Conservation (phyloP, 30 jellyfish, hydroid and myxozoan species). For the Chrysaora quinquecirrha region DNA sequence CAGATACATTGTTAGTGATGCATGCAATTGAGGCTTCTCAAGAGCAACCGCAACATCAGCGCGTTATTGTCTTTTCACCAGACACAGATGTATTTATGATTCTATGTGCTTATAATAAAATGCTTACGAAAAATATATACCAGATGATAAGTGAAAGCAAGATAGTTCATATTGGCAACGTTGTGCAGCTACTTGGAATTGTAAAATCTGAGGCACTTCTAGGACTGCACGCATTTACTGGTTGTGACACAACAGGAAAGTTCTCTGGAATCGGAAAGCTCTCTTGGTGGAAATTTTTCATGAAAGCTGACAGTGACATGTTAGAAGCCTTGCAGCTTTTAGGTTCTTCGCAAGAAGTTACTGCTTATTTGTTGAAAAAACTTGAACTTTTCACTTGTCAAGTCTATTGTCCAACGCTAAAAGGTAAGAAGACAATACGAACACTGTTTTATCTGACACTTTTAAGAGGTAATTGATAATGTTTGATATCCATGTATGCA, state of each 20-base stretch:
- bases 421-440: too few species aligned
- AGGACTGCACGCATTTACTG: slow-evolving; percentile 25
- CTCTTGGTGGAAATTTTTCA: too few species aligned
- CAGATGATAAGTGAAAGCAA: background rate
- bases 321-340: background rate
- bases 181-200: background rate
- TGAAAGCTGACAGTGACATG: too few species aligned
- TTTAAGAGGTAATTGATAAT: too few species aligned
- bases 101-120: background rate
- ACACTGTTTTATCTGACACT: too few species aligned
- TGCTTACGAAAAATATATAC: background rate
- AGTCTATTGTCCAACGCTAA: slow-evolving; percentile 11
- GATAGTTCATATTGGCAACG: background rate
- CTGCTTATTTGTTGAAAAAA: background rate
- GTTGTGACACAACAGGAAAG: slow-evolving; percentile 27
- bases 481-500: background rate
- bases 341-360: background rate
- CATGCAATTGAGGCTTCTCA: slow-evolving; percentile 15
- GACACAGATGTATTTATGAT: slow-evolving; percentile 27
- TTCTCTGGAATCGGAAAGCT: too few species aligned
- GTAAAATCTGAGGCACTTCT: slow-evolving; percentile 13
- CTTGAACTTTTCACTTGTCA: background rate
- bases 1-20: background rate
- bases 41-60: background rate
- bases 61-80: slow-evolving; percentile 26